Percentiles rank a stretch among this genome's conserved stretches.
Evolutionary conservation across 2,113 vertebrate species (phyloP).

Genomic region (Pedetes capensis): DNA sequence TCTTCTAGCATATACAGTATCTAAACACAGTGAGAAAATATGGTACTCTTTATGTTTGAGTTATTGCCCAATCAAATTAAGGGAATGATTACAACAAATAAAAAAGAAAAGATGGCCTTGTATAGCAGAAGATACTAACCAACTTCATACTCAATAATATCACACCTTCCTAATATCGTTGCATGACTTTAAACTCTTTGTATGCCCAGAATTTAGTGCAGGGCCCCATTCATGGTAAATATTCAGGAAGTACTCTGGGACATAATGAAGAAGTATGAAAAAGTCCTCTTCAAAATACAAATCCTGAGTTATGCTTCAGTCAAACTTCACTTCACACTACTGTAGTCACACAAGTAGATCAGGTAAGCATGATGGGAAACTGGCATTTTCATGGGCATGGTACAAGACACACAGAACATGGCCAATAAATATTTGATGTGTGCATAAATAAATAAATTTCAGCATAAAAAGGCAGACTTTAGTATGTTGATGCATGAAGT

Average conservation of each 20-base stretch:
- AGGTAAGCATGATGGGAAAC: neutral
- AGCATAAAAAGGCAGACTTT: neutral
- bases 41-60: neutral
- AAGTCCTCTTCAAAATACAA: neutral
- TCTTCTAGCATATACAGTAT: neutral
- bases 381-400: neutral
- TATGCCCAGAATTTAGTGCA: neutral
- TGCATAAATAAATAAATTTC: neutral
- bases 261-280: neutral
- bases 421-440: neutral
- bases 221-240: neutral
- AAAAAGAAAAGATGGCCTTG: neutral
- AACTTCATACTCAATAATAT: neutral
- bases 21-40: neutral
- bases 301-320: neutral
- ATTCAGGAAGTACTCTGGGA: neutral
- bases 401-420: neutral
- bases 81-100: neutral
- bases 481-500: neutral
- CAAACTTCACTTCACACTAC: neutral
- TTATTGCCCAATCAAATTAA: neutral
- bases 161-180: neutral
- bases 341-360: neutral
- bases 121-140: neutral
- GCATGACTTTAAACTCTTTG: neutral